A percentile compares a stretch with the other conserved stretches of the same genome.
phyloP scores from a whole-genome alignment of 2,797 vertebrate species.

The Salmo trutta region DNA sequence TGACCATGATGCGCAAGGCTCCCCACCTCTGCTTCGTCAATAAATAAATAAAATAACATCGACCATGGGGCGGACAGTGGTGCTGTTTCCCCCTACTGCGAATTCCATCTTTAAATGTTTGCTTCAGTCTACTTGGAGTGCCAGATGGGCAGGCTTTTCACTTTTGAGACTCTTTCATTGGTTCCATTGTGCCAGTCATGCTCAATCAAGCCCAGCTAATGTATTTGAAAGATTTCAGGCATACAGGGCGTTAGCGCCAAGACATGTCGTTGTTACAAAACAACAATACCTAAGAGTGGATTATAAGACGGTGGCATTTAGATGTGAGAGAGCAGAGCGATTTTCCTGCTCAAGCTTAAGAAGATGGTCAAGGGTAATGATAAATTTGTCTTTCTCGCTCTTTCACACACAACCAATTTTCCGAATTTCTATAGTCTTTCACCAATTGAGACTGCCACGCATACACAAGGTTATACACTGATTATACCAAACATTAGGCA shows the following conservation, averaged over 20 bases:
- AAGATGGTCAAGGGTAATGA: no score
- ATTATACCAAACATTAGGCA: no score
- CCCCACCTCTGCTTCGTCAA: background rate
- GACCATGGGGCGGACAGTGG: slow-evolving; percentile 6
- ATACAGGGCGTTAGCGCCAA: no score
- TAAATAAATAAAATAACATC: slow-evolving; percentile 2
- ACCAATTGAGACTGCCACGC: no score
- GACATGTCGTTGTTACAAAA: background rate
- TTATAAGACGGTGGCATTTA: background rate
- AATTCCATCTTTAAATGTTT: background rate
- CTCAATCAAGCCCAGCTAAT: background rate
- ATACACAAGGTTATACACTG: no score
- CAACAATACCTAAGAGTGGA: background rate
- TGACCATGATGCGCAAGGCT: background rate
- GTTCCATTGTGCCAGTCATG: background rate
- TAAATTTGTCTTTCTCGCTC: no score
- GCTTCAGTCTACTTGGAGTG: background rate
- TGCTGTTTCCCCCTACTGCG: no score
- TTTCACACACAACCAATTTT: no score
- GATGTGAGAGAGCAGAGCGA: background rate
- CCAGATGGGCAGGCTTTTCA: background rate
- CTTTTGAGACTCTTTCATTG: background rate
- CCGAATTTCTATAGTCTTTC: no score
- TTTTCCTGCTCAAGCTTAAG: no score
- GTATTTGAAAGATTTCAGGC: background rate